Conservation (phyloP, 2,113 vertebrate genomes). For the Hemiprocne comata region DNA sequence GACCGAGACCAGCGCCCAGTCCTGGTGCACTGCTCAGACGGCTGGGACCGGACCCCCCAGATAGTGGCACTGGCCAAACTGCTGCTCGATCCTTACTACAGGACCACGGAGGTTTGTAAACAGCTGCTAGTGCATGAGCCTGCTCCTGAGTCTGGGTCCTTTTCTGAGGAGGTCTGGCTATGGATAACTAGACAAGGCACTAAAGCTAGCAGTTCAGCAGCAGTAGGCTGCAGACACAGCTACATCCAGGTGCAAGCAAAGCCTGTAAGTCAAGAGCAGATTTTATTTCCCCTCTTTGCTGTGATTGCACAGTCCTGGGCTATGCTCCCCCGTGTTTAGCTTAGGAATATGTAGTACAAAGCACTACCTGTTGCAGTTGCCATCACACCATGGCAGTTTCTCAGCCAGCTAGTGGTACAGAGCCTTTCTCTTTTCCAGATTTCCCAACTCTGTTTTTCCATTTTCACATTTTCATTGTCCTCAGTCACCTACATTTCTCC, state of each 20-base stretch:
- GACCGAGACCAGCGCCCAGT: constrained; percentile 92
- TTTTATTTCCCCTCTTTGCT: not conserved
- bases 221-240: not conserved
- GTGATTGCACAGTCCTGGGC: not conserved
- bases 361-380: not conserved
- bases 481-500: not conserved
- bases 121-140: not conserved
- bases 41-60: constrained; percentile 98
- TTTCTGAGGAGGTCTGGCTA: not conserved
- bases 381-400: not conserved
- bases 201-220: not conserved
- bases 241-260: not conserved
- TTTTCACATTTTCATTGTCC: not conserved
- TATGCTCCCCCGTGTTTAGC: not conserved
- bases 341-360: not conserved
- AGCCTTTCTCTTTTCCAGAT: not conserved
- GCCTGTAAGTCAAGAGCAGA: not conserved
- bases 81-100: constrained; percentile 94
- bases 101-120: constrained; percentile 89
- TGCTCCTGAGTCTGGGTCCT: accelerated
- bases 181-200: not conserved
- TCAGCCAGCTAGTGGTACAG: not conserved
- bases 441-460: not conserved
- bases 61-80: constrained; percentile 95
- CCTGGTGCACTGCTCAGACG: constrained; percentile 96